Percentiles rank a stretch among this genome's conserved stretches.
Conservation (phyloP, 53 echinoderm and acorn worm genomes). For the Zoroaster sp. region DNA sequence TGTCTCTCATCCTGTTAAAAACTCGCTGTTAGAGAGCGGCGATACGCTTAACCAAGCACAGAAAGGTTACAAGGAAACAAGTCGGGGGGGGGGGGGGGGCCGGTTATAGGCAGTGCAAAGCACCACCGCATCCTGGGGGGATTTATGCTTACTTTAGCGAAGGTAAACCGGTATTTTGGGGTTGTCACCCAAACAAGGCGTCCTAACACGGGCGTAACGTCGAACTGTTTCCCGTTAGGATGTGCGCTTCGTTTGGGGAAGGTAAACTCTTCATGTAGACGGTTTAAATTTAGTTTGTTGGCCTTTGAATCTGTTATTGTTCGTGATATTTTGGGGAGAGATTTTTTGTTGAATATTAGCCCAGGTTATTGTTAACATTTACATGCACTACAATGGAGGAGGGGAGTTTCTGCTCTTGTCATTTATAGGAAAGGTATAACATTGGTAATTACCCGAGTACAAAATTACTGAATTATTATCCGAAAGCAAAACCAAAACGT, state of each 20-base stretch:
- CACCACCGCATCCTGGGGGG: neutral
- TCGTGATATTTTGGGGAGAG: no score
- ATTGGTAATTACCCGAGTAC: no score
- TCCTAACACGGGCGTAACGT: neutral
- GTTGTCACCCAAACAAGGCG: neutral
- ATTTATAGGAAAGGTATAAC: no score
- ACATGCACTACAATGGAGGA: no score
- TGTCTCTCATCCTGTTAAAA: neutral
- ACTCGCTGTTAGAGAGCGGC: neutral
- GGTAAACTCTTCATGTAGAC: constrained; percentile 2
- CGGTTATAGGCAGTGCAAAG: neutral
- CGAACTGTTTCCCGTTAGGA: constrained; percentile 1
- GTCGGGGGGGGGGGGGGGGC: neutral
- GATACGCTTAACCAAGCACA: neutral
- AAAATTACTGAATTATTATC: no score
- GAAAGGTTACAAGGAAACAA: neutral
- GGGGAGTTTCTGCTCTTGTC: no score
- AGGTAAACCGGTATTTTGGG: neutral
- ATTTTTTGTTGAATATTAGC: no score
- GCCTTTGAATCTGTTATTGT: constrained; percentile 9
- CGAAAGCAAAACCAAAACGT: no score
- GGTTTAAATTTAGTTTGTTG: constrained; percentile 1
- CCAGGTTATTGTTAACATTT: no score
- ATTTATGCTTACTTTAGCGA: neutral
- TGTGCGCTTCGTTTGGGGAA: neutral